phyloP scores from a whole-genome alignment of 2,113 vertebrate genomes.

The Telmatochromis sp. region DNA sequence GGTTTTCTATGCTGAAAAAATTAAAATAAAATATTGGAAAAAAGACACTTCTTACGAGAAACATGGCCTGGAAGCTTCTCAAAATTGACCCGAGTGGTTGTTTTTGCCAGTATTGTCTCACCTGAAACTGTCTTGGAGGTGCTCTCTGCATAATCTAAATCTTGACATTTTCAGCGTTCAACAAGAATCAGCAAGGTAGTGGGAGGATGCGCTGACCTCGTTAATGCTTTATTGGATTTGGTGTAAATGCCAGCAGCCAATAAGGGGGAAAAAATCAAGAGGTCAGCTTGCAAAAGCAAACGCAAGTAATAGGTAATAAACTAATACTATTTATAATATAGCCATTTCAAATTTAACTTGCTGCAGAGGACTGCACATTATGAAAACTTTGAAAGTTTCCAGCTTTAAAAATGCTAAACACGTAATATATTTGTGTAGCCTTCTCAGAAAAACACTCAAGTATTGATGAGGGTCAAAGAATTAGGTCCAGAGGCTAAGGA shows the following conservation, averaged over 20 bases:
- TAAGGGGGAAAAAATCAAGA: not conserved
- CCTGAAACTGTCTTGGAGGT: not conserved
- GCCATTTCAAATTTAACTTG: not conserved
- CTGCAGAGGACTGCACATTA: not conserved
- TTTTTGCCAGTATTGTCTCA: not conserved
- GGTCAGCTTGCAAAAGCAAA: not conserved
- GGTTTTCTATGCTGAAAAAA: too few species aligned
- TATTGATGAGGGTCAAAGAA: constrained; percentile 4
- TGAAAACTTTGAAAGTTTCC: not conserved
- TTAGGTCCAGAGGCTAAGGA: not conserved
- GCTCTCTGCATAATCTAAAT: not conserved
- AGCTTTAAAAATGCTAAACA: not conserved
- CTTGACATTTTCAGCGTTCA: not conserved
- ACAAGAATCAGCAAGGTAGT: not conserved
- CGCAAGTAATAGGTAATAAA: not conserved
- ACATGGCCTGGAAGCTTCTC: not conserved
- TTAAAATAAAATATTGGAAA: too few species aligned
- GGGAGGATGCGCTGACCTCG: not conserved
- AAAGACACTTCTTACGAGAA: not conserved
- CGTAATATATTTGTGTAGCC: not conserved
- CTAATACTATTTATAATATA: not conserved
- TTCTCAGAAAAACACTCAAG: not conserved
- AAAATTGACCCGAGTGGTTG: not conserved
- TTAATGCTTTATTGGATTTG: not conserved
- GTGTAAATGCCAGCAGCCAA: not conserved